Evolutionary conservation across 2,888 invertebrate genomes (phyloP).

Genomic region (Trachelus stipa): DNA sequence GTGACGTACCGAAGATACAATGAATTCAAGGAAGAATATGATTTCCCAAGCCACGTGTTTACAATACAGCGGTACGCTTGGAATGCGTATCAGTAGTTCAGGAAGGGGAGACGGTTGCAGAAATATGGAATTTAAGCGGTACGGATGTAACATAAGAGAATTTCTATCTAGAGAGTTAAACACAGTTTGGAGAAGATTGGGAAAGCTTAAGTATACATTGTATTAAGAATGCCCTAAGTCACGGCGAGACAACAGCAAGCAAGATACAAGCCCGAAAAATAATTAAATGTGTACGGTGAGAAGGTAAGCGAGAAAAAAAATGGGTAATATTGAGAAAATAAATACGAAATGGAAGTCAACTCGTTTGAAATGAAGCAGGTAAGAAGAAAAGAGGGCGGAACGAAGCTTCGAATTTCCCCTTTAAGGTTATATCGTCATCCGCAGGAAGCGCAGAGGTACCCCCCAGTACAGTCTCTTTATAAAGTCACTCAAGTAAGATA

Average conservation of each 20-base stretch:
- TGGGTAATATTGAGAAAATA: neutral
- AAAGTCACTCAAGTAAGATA: neutral
- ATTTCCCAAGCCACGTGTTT: neutral
- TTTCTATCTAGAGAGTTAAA: neutral
- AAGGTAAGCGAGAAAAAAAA: neutral
- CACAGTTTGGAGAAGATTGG: neutral
- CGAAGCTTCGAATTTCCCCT: neutral
- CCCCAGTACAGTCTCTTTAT: neutral
- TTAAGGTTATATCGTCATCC: neutral
- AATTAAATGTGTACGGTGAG: neutral
- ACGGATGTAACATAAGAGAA: neutral
- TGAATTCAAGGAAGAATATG: neutral
- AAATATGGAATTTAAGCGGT: neutral
- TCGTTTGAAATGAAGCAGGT: neutral
- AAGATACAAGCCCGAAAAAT: neutral
- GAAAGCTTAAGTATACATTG: neutral
- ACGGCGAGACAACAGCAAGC: neutral
- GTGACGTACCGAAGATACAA: neutral
- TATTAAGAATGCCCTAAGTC: neutral
- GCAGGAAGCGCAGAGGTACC: neutral
- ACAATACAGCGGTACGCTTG: neutral
- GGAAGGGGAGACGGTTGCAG: neutral
- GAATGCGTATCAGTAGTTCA: neutral
- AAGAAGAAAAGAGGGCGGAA: neutral
- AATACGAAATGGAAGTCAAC: neutral